Percentiles rank a stretch among this genome's conserved stretches.
phyloP scores from a whole-genome alignment of 64 coral and sea anemone species.

The Stylophora pistillata region DNA sequence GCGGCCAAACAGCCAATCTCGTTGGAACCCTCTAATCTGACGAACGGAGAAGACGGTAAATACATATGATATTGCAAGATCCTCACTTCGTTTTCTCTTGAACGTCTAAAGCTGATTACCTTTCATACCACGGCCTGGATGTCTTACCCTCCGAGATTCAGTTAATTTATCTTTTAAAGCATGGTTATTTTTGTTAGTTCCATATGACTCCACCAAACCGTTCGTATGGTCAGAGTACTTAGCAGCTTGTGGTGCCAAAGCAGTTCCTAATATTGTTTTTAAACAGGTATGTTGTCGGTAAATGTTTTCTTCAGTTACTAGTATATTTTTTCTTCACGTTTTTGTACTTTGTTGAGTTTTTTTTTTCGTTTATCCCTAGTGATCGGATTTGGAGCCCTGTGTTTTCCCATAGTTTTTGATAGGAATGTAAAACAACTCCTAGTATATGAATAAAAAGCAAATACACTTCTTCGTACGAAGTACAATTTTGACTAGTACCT shows the following conservation, averaged over 20 bases:
- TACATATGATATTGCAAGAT: background rate
- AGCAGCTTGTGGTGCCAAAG: slow-evolving; percentile 70
- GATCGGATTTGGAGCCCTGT: too few relatives aligned
- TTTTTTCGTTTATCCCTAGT: too few relatives aligned
- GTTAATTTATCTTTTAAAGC: background rate
- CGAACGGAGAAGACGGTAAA: slow-evolving; percentile 29
- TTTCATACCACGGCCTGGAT: too few relatives aligned
- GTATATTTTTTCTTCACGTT: too few relatives aligned
- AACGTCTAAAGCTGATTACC: too few relatives aligned
- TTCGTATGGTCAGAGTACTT: slow-evolving; percentile 90
- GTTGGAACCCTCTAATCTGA: slow-evolving; percentile 31
- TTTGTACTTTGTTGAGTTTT: too few relatives aligned
- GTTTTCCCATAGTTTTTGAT: too few relatives aligned
- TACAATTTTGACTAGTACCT: background rate
- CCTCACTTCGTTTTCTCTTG: background rate
- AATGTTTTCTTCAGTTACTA: background rate
- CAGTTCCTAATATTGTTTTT: slow-evolving; percentile 78
- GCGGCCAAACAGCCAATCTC: slow-evolving; percentile 34
- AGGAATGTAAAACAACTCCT: too few relatives aligned
- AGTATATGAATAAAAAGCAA: too few relatives aligned
- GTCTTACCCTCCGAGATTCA: background rate
- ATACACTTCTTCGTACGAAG: too few relatives aligned
- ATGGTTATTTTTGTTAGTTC: slow-evolving; percentile 55
- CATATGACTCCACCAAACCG: slow-evolving; percentile 86
- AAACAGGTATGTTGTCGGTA: slow-evolving; percentile 64